Percentiles rank a stretch among this genome's conserved stretches.
Conservation (phyloP, 2,888 invertebrate species). For the Aphodius sticticus region DNA sequence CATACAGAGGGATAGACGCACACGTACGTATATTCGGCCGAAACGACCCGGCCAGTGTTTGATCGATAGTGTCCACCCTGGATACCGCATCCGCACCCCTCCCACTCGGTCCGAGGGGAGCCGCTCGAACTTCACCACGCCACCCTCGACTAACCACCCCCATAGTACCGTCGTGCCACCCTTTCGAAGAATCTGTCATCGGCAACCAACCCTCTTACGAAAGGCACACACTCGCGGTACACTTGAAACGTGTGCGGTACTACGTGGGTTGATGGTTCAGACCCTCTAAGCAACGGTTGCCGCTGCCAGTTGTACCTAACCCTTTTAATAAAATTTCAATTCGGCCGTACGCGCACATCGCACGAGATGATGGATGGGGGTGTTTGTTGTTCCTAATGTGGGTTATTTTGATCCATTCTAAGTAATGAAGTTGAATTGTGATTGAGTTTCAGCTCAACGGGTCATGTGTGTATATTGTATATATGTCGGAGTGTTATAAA, state of each 20-base stretch:
- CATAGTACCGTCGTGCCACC: constrained; percentile 46
- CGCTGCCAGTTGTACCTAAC: not conserved
- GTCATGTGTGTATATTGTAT: not conserved
- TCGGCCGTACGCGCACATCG: not conserved
- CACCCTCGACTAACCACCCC: constrained; percentile 28
- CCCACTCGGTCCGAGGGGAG: constrained; percentile 36
- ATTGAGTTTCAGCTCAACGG: not conserved
- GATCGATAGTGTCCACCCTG: constrained; percentile 60
- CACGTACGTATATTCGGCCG: constrained; percentile 17
- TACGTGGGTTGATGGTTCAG: not conserved
- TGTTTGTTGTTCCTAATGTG: not conserved
- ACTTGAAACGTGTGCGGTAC: constrained; percentile 17
- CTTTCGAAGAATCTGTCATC: constrained; percentile 39
- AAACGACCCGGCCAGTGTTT: constrained; percentile 55
- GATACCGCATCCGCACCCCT: constrained; percentile 50
- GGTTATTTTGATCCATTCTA: not conserved
- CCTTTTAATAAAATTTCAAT: constrained; percentile 4
- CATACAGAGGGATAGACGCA: not conserved
- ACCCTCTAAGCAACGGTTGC: not conserved
- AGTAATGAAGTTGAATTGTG: not conserved
- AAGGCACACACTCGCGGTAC: constrained; percentile 37
- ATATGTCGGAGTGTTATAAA: too few species aligned
- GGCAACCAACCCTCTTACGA: constrained; percentile 39
- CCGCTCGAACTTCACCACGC: constrained; percentile 27
- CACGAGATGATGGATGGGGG: not conserved